Evolutionary conservation across 2,888 invertebrate species (phyloP).

Genomic region (Tenthredo amoena): DNA sequence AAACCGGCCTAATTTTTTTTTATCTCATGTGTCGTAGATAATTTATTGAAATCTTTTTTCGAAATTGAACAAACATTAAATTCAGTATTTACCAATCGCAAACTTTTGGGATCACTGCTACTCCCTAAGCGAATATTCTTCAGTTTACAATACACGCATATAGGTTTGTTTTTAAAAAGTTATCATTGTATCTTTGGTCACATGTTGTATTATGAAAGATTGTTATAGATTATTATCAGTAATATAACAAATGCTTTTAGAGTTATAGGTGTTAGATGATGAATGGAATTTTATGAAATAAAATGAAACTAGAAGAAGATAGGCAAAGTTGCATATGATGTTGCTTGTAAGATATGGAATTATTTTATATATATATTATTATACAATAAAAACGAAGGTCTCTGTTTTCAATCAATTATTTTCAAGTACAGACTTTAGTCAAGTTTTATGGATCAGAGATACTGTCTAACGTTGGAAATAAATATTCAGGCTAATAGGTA

Average conservation of each 20-base stretch:
- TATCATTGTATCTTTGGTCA: not conserved
- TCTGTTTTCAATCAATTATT: not conserved
- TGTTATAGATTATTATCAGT: not conserved
- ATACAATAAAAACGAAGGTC: not conserved
- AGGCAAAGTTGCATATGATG: not conserved
- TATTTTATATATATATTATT: conserved; percentile 38
- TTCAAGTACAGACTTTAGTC: not conserved
- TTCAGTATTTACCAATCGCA: not conserved
- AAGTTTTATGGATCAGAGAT: not conserved
- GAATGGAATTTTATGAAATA: conserved; percentile 30
- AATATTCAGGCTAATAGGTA: not conserved
- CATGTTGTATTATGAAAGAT: conserved; percentile 9
- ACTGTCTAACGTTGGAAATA: not conserved
- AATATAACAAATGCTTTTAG: not conserved
- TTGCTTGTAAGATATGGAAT: conserved; percentile 15
- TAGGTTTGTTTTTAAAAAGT: not conserved
- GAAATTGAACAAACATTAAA: not conserved
- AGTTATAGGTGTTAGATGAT: not conserved
- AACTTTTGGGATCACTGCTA: not conserved
- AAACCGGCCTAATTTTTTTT: not conserved
- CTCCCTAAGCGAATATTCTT: not conserved
- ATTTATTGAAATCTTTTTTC: conserved; percentile 9
- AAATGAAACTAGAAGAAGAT: not conserved
- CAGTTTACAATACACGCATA: not conserved
- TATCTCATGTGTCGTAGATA: not conserved